Conservation (phyloP, 2,113 vertebrate species). For the Cavia aperea region DNA sequence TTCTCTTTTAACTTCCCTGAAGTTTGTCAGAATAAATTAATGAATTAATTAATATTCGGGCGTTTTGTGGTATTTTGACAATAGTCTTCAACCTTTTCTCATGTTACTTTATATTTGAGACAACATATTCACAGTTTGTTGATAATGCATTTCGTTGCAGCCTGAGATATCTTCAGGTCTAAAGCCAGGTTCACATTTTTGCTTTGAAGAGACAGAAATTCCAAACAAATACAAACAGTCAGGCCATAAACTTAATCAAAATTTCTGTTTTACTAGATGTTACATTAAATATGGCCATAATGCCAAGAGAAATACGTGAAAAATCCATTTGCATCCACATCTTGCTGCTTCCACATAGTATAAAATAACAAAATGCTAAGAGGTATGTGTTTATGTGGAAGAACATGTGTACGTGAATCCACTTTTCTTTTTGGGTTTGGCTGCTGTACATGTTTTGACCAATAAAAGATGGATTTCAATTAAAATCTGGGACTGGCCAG, state of each 20-base stretch:
- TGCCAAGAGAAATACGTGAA: conserved; percentile 66
- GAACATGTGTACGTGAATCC: background rate
- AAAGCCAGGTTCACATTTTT: conserved; percentile 68
- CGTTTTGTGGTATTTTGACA: conserved; percentile 37
- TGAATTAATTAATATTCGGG: conserved; percentile 13
- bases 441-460: conserved; percentile 48
- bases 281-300: conserved; percentile 57
- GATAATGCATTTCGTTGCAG: conserved; percentile 42
- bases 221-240: conserved; percentile 68
- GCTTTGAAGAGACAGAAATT: conserved; percentile 66
- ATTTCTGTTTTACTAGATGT: conserved; percentile 60
- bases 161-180: conserved; percentile 55
- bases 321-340: conserved; percentile 55
- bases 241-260: conserved; percentile 65
- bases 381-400: conserved; percentile 25
- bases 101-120: conserved; percentile 43
- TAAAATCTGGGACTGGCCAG: conserved; percentile 48
- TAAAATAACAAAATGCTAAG: conserved; percentile 40
- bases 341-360: conserved; percentile 21
- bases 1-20: conserved; percentile 26
- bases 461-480: conserved; percentile 61
- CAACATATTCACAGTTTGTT: conserved; percentile 43
- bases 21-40: conserved; percentile 26
- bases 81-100: background rate
- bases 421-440: conserved; percentile 44